Evolutionary conservation across 2,797 vertebrate genomes (phyloP).

Genomic region (Staurois parvus): DNA sequence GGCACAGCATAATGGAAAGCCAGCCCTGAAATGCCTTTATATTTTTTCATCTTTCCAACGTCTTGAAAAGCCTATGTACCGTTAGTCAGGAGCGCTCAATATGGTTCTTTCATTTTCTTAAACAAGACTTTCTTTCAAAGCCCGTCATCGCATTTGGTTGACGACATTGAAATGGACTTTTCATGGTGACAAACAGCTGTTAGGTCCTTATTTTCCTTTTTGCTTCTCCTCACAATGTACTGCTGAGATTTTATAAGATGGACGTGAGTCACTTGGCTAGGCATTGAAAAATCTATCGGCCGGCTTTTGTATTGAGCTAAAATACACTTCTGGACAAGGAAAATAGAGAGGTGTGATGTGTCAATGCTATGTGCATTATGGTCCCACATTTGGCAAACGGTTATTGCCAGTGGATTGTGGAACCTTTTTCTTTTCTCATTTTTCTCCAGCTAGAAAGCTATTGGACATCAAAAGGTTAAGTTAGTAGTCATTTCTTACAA

Average conservation of each 20-base stretch:
- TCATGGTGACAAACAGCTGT: slow-evolving; percentile 69
- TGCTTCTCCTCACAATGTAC: slow-evolving; percentile 69
- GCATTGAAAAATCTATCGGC: slow-evolving; percentile 69
- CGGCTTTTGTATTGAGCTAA: slow-evolving; percentile 73
- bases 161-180: slow-evolving; percentile 79
- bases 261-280: slow-evolving; percentile 66
- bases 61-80: slow-evolving; percentile 50
- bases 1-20: slow-evolving; percentile 61
- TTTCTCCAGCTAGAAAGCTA: neutral
- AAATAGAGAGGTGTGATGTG: slow-evolving; percentile 69
- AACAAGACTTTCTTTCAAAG: slow-evolving; percentile 65
- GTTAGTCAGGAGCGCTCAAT: slow-evolving; percentile 59
- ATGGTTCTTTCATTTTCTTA: slow-evolving; percentile 69
- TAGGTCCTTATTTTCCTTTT: slow-evolving; percentile 69
- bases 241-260: slow-evolving; percentile 72
- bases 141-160: slow-evolving; percentile 62
- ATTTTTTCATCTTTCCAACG: slow-evolving; percentile 55
- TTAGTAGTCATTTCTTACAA: no score
- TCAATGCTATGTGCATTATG: slow-evolving; percentile 67
- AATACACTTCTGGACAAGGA: slow-evolving; percentile 65
- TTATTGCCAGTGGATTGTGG: slow-evolving; percentile 19
- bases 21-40: slow-evolving; percentile 56
- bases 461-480: no score
- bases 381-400: slow-evolving; percentile 61
- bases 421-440: slow-evolving; percentile 2